Evolutionary conservation across 2,888 invertebrate species (phyloP), one percentile per base, ranked within the genome.

Genomic region (Hypena proboscidalis): DNA sequence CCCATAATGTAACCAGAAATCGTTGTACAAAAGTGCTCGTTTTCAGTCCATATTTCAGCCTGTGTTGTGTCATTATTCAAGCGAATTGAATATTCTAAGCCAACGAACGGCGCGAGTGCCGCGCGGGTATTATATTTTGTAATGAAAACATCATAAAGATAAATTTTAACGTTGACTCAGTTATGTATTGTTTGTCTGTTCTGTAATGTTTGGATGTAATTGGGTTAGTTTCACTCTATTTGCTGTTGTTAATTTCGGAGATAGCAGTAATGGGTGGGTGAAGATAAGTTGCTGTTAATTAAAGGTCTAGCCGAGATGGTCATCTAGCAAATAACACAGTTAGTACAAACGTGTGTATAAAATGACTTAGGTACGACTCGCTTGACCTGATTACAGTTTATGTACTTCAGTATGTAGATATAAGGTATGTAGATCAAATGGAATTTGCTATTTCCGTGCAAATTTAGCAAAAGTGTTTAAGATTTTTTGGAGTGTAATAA

Each of bases 51-150:
- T 79, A 73, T 74, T 74, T 77, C 69, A 76, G 55, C 30, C 57
- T 6, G 67, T 65, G 67, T 66, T 57, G 58, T 51, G 53, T 58
- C 70, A 70, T 80, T 74, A 77, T 75, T 80, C 72, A 75, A 48
- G 34, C 56, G 65, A 72, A 77, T 72, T 71, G 74, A 73, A 78
- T 75, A 73, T 77, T 75, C 72, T 72, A 71, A 70, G 49, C 66
- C 25, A 36, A 46, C 29, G 48, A 38, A 43, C 31, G 42, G 44
- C 30, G 17, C 19, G 42, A 27, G 39, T 29, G 23, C 32, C 45
- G 33, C 38, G 36, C 40, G 34, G 46, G 58, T 62, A 51, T 56
- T 60, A 58, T 55, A 40, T 56, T 57, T 49, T 41, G 58, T 45
- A 57, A 67, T 70, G 70, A 63, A 70, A 68, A 59, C 58, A 63